phyloP scores from a whole-genome alignment of 2,888 invertebrate genomes.

The Synanthedon vespiformis region DNA sequence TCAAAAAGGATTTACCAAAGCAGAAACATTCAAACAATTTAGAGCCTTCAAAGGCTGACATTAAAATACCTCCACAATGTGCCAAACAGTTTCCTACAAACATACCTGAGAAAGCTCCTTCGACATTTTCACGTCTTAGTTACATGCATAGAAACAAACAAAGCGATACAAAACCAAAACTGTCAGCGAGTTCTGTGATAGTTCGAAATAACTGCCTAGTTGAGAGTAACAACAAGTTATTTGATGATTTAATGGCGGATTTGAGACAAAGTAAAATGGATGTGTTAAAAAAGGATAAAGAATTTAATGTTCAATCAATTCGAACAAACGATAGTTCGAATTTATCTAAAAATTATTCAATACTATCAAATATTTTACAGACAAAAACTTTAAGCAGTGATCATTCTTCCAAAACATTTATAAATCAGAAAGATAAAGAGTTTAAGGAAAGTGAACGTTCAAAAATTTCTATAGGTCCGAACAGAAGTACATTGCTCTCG shows the following conservation, averaged over 20 bases:
- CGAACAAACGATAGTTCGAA: not conserved
- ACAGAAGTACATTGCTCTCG: conserved; percentile 12
- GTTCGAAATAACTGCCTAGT: not conserved
- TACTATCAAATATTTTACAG: not conserved
- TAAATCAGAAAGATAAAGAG: not conserved
- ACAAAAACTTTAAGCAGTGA: not conserved
- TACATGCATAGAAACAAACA: conserved; percentile 56
- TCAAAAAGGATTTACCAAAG: not conserved
- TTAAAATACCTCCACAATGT: conserved; percentile 19
- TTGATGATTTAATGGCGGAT: conserved; percentile 1
- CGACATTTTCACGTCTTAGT: conserved; percentile 54
- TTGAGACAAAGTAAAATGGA: conserved; percentile 3
- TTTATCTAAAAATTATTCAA: not conserved
- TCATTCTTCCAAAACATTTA: not conserved
- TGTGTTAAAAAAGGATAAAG: not conserved
- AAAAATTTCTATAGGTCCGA: conserved; percentile 5
- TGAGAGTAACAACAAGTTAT: not conserved
- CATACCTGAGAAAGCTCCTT: conserved; percentile 39
- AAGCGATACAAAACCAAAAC: conserved; percentile 27
- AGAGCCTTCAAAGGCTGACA: conserved; percentile 12
- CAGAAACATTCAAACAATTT: not conserved
- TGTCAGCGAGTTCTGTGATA: conserved; percentile 2
- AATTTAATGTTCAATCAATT: not conserved
- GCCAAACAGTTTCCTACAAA: conserved; percentile 37
- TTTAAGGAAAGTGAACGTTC: conserved; percentile 4